phyloP scores from a whole-genome alignment of 2,113 vertebrate genomes.

The Nansenia antarctica region DNA sequence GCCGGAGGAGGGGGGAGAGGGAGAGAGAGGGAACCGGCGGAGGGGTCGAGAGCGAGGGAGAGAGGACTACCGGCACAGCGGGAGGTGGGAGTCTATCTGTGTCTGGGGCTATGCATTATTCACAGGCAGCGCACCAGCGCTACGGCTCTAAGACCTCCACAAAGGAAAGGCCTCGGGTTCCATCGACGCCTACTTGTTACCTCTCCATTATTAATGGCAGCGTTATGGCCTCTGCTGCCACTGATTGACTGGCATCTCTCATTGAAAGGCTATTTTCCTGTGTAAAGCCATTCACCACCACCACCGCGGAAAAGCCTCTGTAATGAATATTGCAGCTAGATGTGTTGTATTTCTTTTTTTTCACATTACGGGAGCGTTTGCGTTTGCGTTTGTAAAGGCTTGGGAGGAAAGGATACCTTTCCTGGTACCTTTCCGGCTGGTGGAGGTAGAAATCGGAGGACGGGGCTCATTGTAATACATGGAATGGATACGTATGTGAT shows the following conservation, averaged over 20 bases:
- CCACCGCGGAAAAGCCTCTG: conserved; percentile 33
- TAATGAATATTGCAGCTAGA: conserved; percentile 53
- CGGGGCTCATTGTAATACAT: no score
- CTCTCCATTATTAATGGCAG: conserved; percentile 77
- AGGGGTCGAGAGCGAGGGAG: conserved; percentile 35
- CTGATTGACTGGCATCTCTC: conserved; percentile 75
- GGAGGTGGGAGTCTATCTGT: conserved; percentile 64
- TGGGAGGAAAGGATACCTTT: no score
- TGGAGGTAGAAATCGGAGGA: no score
- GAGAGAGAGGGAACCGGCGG: no score
- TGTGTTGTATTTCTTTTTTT: no score
- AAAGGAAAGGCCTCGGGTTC: conserved; percentile 71
- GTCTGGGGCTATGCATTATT: conserved; percentile 75
- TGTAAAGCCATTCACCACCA: conserved; percentile 58
- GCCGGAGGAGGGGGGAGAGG: conserved; percentile 35
- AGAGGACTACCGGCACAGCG: no score
- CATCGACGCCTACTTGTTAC: conserved; percentile 71
- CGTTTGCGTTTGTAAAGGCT: no score
- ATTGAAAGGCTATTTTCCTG: conserved; percentile 69
- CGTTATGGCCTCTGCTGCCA: conserved; percentile 71
- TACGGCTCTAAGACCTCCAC: conserved; percentile 72
- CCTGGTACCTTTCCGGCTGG: no score
- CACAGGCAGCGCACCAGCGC: conserved; percentile 61
- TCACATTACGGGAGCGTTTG: no score
- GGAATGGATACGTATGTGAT: no score